These are phyloP conservation scores for Eira barbara DNA, from an alignment of 2,113 vertebrate species.

Conservation along the genomic window DNA sequence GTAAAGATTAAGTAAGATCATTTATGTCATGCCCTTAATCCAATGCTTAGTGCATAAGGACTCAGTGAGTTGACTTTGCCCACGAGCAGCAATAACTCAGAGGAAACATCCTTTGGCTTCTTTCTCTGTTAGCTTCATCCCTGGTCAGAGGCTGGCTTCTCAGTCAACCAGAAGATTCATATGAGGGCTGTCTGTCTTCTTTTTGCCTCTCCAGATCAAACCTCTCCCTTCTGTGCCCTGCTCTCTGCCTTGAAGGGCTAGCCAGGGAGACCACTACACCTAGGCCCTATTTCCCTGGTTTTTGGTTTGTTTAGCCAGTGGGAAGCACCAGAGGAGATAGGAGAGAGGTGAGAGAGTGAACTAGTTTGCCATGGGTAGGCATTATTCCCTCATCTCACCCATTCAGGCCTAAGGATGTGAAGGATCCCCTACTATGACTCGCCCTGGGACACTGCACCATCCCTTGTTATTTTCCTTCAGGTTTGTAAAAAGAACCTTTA, in stretches of 20 bases:
- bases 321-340: neutral
- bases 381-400: neutral
- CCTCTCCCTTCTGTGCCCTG: neutral
- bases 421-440: neutral
- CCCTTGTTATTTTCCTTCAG: neutral
- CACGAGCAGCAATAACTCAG: neutral
- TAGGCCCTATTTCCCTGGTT: neutral
- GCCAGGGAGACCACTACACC: rapidly evolving
- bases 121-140: neutral
- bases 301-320: neutral
- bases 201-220: neutral
- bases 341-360: neutral
- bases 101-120: neutral
- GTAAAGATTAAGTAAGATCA: neutral
- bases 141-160: neutral
- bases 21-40: neutral
- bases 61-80: neutral
- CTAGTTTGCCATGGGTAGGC: neutral
- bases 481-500: neutral
- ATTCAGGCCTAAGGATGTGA: neutral
- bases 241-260: neutral
- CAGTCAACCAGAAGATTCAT: neutral
- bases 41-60: neutral
- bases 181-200: neutral
- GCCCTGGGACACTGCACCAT: neutral